Base-by-base conservation (phyloP, 2,113 vertebrate species). In the Dolichallabes microphthalmus region DNA sequence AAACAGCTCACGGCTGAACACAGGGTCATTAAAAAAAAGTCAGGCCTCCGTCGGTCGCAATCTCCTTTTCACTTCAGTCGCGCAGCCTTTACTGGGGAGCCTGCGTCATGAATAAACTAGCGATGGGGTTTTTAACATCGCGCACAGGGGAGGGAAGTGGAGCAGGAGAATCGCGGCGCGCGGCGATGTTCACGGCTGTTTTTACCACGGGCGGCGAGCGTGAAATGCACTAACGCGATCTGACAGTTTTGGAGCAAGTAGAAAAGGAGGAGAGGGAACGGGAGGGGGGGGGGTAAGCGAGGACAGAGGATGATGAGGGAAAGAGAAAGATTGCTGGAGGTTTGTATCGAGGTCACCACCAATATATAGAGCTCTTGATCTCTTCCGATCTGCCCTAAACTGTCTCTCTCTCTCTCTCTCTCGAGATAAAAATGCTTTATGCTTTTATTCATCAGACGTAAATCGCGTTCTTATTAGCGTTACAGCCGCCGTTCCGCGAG, bases 161-260 rank as follows among this genome's bases (percentile, higher is more conserved):
- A 98, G 97, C 96, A 97, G 95, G 96, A 97, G 96, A 97, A 97
- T 96, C 95, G 95, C 91, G 95, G 95, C 94, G 94, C 94, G 93
- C 94, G 94, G 94, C 94, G 90, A 96, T 94, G 95, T 97, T 96
- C 95, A 95, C 95, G 95, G 94, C 95, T 98, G 96, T 96, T 97
- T 96, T 96, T 97, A 96, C 96, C 96, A 93, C 95, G 95, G 96
- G 96, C 96, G 94, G 89, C 95, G 97, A 97, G 94, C 94, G 96
- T 95, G 95, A 96, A 96, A 94, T 93, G 92, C 93, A 92, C 94
- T 98, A 97, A 98, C 97, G 93, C 92, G 93, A 97, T 96, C 95
- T 97, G 97, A 98, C 96, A 96, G 96, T 97, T 97, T 94, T 98
- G 95, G 97, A 97, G 96, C 97, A 98, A 95, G 96, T 96, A 94